Evolutionary conservation across 2,113 vertebrate genomes (phyloP).

Genomic region (Tringa solitaria): DNA sequence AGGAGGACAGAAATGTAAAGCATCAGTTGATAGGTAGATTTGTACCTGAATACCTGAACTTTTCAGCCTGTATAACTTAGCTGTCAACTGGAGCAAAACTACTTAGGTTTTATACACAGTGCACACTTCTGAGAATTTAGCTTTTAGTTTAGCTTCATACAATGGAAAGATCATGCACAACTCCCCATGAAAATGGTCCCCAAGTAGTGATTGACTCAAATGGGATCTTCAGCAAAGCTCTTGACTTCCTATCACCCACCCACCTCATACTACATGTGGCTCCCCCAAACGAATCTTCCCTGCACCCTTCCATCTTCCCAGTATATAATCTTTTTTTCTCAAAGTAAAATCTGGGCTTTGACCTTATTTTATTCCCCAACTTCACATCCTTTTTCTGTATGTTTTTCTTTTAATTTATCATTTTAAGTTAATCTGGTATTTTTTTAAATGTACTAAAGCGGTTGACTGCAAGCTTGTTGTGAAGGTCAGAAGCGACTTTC

Average conservation of each 20-base stretch:
- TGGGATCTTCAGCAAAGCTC: not conserved
- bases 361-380: not conserved
- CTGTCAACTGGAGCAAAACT: not conserved
- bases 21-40: not conserved
- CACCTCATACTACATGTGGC: accelerated
- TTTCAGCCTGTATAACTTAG: not conserved
- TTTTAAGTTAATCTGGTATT: not conserved
- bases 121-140: not conserved
- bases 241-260: not conserved
- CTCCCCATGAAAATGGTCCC: not conserved
- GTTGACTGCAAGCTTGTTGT: not conserved
- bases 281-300: not conserved
- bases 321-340: not conserved
- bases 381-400: not conserved
- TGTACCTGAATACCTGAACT: not conserved
- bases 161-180: not conserved
- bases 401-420: not conserved
- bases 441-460: not conserved
- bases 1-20: not conserved
- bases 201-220: not conserved
- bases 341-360: not conserved
- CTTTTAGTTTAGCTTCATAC: not conserved
- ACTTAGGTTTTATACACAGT: not conserved
- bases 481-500: not conserved
- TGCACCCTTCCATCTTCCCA: not conserved